A percentile compares a stretch with the other conserved stretches of the same genome.
Conservation (phyloP, 2,113 vertebrate genomes). For the Ornithorhynchus anatinus region DNA sequence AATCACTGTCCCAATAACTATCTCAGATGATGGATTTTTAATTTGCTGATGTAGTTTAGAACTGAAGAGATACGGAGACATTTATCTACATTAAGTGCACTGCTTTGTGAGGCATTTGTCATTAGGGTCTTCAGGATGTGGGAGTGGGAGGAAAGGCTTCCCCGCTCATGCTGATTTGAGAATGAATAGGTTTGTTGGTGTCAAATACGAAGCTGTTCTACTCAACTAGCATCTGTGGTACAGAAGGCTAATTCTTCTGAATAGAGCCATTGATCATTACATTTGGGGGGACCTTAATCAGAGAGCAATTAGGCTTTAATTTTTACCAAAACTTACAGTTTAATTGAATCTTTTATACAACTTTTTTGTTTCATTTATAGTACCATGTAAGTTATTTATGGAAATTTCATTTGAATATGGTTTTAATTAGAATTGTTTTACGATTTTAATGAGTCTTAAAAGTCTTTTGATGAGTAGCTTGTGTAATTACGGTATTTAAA, state of each 20-base stretch:
- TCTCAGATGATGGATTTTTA: constrained; percentile 15
- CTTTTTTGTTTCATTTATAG: constrained; percentile 68
- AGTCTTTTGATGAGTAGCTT: constrained; percentile 75
- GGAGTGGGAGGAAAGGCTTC: constrained; percentile 43
- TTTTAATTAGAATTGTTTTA: constrained; percentile 81
- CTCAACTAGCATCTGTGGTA: constrained; percentile 49
- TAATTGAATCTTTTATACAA: constrained; percentile 67
- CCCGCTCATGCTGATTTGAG: constrained; percentile 44
- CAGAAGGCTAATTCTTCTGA: constrained; percentile 60
- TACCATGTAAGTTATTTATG: constrained; percentile 62
- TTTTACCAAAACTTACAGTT: constrained; percentile 67
- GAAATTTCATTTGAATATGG: constrained; percentile 77
- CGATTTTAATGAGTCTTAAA: constrained; percentile 79
- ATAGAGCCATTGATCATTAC: constrained; percentile 74
- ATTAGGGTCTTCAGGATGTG: constrained; percentile 19
- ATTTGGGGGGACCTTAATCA: constrained; percentile 60
- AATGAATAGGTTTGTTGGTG: constrained; percentile 49
- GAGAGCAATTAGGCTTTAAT: constrained; percentile 65
- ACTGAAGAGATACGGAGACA: constrained; percentile 17
- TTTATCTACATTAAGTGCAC: constrained; percentile 29
- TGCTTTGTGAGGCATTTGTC: constrained; percentile 27
- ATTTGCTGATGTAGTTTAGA: constrained; percentile 27
- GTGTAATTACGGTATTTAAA: constrained; percentile 78
- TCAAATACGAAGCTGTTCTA: constrained; percentile 39
- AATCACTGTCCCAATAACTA: constrained; percentile 16